These are phyloP conservation scores for Actinemys pallida DNA, from an alignment of 2,113 vertebrate species.

Conservation along the genomic window DNA sequence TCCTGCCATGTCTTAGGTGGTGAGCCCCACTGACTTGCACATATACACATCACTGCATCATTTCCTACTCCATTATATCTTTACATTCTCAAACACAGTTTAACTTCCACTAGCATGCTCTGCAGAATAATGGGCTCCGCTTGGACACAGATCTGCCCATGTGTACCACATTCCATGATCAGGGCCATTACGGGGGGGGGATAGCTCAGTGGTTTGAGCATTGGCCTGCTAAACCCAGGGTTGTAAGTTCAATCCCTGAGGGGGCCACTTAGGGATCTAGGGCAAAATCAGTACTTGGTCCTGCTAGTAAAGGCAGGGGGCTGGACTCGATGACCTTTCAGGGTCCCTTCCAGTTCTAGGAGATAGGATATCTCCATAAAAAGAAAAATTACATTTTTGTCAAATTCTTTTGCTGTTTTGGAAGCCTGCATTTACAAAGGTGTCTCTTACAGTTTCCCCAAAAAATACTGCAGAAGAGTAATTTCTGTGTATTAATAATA, in stretches of 20 bases:
- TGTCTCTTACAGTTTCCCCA: background rate
- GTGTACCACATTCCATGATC: background rate
- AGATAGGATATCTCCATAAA: no score
- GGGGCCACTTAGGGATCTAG: no score
- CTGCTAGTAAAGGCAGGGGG: no score
- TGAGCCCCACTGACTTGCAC: background rate
- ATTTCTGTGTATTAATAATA: background rate
- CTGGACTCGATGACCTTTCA: no score
- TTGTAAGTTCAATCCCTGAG: no score
- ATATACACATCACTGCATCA: background rate
- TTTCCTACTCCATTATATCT: background rate
- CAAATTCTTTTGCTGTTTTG: background rate
- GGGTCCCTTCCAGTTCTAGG: no score
- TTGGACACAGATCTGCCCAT: background rate
- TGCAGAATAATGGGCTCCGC: background rate
- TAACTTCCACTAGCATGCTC: background rate
- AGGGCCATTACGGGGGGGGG: background rate
- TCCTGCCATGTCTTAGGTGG: background rate
- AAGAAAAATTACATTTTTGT: background rate
- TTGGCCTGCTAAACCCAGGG: no score
- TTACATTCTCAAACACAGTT: background rate
- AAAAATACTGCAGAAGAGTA: conserved; percentile 2
- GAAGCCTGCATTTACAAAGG: background rate
- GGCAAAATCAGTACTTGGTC: no score
- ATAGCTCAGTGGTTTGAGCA: no score